Base-by-base conservation (phyloP, 2,797 vertebrate species). In the Cyprinella venusta region DNA sequence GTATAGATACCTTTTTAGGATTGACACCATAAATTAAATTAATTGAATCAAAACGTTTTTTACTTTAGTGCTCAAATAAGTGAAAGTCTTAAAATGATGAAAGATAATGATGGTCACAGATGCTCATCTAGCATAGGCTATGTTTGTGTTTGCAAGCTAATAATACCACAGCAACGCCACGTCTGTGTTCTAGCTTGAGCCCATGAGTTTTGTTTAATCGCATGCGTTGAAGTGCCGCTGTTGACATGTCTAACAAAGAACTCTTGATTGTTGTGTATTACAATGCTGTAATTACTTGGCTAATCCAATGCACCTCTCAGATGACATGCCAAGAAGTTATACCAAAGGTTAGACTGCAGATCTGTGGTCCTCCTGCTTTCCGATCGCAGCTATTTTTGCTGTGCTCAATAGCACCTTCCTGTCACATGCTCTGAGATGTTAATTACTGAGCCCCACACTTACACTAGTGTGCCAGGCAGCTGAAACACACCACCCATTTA, bases 381-480 rank as follows among this genome's bases (percentile, higher is more conserved):
- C 24, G 45, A 38, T 48, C 30, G 30, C 33, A 78, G 76, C 86
- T 86, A 88, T 89, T 84, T 84, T 67, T 21, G 67, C 19, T 33
- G 33, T 50, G 59, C 52, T 80, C 70, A 45, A 36, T 64, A 40
- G 59, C 84, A 81, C 85, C 75, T 84, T 69, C 75, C 45, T 86
- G 85, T 71, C 68, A 71, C 48, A 81, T 84, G 48, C 64, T 76
- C 81, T 69, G 81, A 88, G 92, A 89, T 92, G 91, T 90, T 85
- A 88, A 90, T 94, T 93, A 91, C 90, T 84, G 88, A 88, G 76
- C 26, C 24, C 21, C 42, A 71, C 76, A 86, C 90, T 89, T 54
- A n/a, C 40, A 26, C 69, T 26, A 8, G 59, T 19, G 75, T 30
- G 40, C 75, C 38, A 33, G 75, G 89, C 90, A 89, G 89, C 74